phyloP scores from a whole-genome alignment of 35 echinoderm and acorn worm species.

The Apostichopus californicus region DNA sequence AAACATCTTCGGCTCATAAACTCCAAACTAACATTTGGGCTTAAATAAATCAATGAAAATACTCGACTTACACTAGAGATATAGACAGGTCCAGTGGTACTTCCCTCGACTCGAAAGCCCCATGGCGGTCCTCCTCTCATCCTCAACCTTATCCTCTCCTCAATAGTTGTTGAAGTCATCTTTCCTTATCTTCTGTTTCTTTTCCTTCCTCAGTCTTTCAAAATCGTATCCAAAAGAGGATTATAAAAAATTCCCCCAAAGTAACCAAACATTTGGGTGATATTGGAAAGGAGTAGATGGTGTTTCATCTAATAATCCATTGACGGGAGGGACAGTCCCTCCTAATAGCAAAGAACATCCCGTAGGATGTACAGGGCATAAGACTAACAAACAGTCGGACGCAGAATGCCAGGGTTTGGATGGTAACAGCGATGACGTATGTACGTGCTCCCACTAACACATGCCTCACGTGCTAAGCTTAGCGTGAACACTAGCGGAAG shows the following conservation, averaged over 20 bases:
- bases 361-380: slow-evolving; percentile 32
- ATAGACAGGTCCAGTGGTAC: neutral
- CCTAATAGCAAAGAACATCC: slow-evolving; percentile 47
- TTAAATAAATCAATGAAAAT: neutral
- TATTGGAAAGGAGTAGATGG: slow-evolving; percentile 11
- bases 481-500: slow-evolving; percentile 19
- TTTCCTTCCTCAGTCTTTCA: slow-evolving; percentile 9
- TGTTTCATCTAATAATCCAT: slow-evolving; percentile 33
- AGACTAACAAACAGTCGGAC: slow-evolving; percentile 39
- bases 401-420: slow-evolving; percentile 7
- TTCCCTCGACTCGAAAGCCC: slow-evolving; percentile 42
- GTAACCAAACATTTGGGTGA: neutral
- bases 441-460: neutral
- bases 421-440: slow-evolving; percentile 2
- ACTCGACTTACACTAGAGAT: slow-evolving; percentile 45
- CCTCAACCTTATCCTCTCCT: slow-evolving; percentile 38
- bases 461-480: slow-evolving; percentile 55
- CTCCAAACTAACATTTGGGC: neutral
- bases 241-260: slow-evolving; percentile 3
- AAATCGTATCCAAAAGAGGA: slow-evolving; percentile 21
- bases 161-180: slow-evolving; percentile 46
- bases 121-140: slow-evolving; percentile 57
- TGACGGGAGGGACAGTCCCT: slow-evolving; percentile 30
- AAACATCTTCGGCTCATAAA: neutral
- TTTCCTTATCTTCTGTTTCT: neutral